A percentile compares a stretch with the other conserved stretches of the same genome.
phyloP scores from a whole-genome alignment of 2,113 vertebrate genomes.

The Zingel zingel region DNA sequence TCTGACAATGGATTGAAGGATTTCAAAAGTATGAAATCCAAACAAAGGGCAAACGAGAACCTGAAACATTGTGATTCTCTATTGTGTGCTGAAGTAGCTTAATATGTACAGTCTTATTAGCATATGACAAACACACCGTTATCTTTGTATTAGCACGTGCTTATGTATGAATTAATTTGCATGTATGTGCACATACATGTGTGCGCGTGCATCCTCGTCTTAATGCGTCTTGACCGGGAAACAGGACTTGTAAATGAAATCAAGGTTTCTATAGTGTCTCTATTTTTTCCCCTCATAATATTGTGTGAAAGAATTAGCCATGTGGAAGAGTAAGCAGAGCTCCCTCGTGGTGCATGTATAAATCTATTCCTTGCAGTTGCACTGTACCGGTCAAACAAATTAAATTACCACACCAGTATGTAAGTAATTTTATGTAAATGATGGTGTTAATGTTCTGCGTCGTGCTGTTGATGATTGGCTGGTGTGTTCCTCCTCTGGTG shows the following conservation, averaged over 20 bases:
- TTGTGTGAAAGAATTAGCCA: constrained; percentile 84
- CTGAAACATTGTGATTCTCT: constrained; percentile 21
- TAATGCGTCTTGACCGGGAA: constrained; percentile 29
- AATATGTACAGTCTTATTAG: constrained; percentile 43
- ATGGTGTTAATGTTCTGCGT: constrained; percentile 98
- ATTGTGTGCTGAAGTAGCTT: constrained; percentile 5
- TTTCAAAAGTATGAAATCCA: constrained; percentile 28
- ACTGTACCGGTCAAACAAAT: constrained; percentile 94
- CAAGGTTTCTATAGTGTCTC: constrained; percentile 68
- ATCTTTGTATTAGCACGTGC: constrained; percentile 18
- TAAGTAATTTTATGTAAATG: constrained; percentile 99
- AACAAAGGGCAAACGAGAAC: constrained; percentile 17
- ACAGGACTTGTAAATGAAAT: constrained; percentile 73
- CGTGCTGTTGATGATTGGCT: constrained; percentile 88
- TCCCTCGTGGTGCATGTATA: constrained; percentile 84
- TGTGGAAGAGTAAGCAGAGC: constrained; percentile 87
- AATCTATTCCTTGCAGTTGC: constrained; percentile 90
- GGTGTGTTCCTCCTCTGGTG: constrained; percentile 87
- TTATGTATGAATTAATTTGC: constrained; percentile 29
- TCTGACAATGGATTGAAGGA: not conserved
- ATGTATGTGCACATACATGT: constrained; percentile 30
- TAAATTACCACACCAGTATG: constrained; percentile 95
- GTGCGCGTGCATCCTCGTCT: not conserved
- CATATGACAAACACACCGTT: constrained; percentile 40
- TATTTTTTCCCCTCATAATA: constrained; percentile 80